A percentile compares a stretch with the other conserved stretches of the same genome.
phyloP scores from a whole-genome alignment of 2,888 invertebrate species.

The Hirtodrosophila trivittata region DNA sequence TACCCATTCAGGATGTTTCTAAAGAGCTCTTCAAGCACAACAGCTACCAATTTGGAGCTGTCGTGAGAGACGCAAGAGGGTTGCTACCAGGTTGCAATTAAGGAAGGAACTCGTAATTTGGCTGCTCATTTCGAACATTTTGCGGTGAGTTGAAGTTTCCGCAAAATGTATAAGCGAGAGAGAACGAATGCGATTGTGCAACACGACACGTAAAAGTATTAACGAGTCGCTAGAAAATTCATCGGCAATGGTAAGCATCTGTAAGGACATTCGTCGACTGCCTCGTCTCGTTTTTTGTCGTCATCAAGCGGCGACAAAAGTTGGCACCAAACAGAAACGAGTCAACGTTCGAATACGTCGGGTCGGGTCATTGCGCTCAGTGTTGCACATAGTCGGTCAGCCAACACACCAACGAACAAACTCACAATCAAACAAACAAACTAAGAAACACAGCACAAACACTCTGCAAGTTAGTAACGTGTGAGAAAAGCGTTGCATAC shows the following conservation, averaged over 20 bases:
- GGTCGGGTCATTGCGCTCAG: constrained; percentile 81
- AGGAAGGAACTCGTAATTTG: constrained; percentile 75
- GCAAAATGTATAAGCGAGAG: constrained; percentile 44
- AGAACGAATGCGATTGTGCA: constrained; percentile 36
- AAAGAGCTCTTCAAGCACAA: constrained; percentile 30
- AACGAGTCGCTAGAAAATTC: constrained; percentile 35
- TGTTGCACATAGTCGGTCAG: constrained; percentile 54
- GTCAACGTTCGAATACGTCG: constrained; percentile 82
- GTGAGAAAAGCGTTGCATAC: constrained; percentile 47
- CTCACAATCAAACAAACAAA: constrained; percentile 3
- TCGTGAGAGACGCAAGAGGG: constrained; percentile 16
- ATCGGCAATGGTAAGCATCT: constrained; percentile 37
- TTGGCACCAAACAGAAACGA: constrained; percentile 79
- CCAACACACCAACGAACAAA: constrained; percentile 16
- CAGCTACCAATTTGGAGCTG: constrained; percentile 12
- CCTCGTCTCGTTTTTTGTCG: constrained; percentile 38
- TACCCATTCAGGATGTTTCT: constrained; percentile 24
- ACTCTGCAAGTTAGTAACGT: constrained; percentile 9
- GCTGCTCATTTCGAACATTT: constrained; percentile 70
- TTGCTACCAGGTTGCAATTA: constrained; percentile 51
- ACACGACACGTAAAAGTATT: constrained; percentile 13
- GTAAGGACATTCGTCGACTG: constrained; percentile 38
- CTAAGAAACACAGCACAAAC: constrained; percentile 1
- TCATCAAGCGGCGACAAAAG: constrained; percentile 59
- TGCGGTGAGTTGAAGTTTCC: constrained; percentile 72